phyloP scores from a whole-genome alignment of 2,797 vertebrate species.

The Spea hammondii region DNA sequence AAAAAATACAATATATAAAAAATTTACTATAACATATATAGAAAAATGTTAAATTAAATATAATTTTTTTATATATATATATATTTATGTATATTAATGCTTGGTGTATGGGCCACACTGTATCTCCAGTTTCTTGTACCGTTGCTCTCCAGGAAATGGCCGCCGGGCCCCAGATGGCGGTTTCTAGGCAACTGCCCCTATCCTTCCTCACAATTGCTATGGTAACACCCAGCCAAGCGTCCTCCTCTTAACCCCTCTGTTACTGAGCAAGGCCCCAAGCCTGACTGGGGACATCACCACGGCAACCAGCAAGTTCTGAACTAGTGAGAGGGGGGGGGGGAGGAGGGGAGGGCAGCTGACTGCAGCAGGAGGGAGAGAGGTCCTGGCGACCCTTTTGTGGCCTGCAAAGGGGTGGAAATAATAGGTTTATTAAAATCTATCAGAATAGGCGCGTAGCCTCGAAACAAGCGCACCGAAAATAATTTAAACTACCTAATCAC shows the following conservation, averaged over 20 bases:
- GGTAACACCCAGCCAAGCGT: constrained; percentile 36
- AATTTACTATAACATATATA: too few relatives aligned
- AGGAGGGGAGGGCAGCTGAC: neutral
- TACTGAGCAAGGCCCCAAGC: constrained; percentile 14
- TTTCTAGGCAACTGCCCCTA: constrained; percentile 34
- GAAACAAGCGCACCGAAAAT: too few relatives aligned
- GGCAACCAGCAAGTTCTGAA: neutral
- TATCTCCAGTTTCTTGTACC: constrained; percentile 17
- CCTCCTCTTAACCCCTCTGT: constrained; percentile 27
- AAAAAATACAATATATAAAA: too few relatives aligned
- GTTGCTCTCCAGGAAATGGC: constrained; percentile 47
- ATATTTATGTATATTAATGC: neutral
- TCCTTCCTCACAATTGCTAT: constrained; percentile 29
- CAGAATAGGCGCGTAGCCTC: too few relatives aligned
- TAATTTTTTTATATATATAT: neutral
- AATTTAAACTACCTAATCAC: too few relatives aligned
- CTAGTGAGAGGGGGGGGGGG: neutral
- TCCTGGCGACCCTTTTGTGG: too few relatives aligned
- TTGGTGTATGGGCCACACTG: neutral
- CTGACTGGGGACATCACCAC: neutral
- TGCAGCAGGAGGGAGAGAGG: too few relatives aligned
- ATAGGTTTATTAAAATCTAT: too few relatives aligned
- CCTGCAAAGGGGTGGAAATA: too few relatives aligned
- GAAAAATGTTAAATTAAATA: too few relatives aligned
- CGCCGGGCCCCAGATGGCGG: neutral